These are phyloP conservation scores for Tragulus kanchil DNA, from an alignment of 2,113 vertebrate species.

Conservation along the genomic window DNA sequence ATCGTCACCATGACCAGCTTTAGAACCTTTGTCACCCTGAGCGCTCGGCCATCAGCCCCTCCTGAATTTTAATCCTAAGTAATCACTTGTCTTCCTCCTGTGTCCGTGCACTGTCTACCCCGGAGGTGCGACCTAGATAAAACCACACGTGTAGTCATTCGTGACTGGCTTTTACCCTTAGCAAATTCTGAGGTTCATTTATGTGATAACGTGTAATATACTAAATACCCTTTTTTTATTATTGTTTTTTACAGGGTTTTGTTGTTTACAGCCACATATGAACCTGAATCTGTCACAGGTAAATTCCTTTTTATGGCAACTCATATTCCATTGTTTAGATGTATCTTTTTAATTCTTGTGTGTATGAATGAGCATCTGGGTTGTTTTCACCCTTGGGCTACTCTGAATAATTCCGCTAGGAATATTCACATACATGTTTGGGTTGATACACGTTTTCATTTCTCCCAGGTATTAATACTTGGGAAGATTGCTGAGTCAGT, in stretches of 20 bases:
- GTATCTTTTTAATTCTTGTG: neutral
- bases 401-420: neutral
- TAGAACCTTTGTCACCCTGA: neutral
- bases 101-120: neutral
- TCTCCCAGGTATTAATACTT: neutral
- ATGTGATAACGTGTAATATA: neutral
- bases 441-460: neutral
- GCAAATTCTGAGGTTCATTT: neutral
- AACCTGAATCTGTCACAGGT: no score
- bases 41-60: neutral
- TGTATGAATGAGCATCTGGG: neutral
- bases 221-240: no score
- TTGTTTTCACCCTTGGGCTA: neutral
- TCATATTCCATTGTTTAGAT: neutral
- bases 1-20: neutral
- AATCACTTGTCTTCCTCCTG: rapidly evolving
- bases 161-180: neutral
- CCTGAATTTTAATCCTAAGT: no score
- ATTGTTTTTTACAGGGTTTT: no score
- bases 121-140: neutral
- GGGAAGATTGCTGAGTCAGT: neutral
- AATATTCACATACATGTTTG: neutral
- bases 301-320: neutral
- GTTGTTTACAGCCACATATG: no score
- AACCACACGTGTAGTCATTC: neutral